Evolutionary conservation across 2,797 vertebrate genomes (phyloP), one percentile per base, ranked within the genome.

Genomic region (Hypotaenidia philippensis): DNA sequence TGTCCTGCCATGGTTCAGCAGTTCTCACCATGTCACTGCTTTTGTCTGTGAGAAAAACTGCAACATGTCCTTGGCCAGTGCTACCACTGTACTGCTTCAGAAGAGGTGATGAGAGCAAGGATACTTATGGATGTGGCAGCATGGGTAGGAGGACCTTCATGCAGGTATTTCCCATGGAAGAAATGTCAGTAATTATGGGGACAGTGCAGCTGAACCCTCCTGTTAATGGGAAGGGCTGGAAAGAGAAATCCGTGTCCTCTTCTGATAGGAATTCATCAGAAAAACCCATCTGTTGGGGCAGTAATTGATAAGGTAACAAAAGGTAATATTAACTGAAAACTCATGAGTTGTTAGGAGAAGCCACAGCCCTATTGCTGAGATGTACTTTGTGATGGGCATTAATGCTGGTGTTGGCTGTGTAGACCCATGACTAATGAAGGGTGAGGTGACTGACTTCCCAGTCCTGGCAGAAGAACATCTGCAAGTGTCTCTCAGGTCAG

Each of bases 81-180:
- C 32, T 55, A 23, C 34, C 31, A 15, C 55, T 57, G 52, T 0
- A 6, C 31, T 84, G 53, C 84, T 85, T 89, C 40, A 14, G 60
- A 75, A 45, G 70, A 69, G 55, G 3, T 14, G 20, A 7, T 0
- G 11, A 36, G n/a, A 80, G 26, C n/a, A 56, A 53, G 13, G 32
- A 5, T 13, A 5, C 29, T 3, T 44, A 23, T 34, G 31, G 47
- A 40, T 0, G 0, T n/a, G 34, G 23, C 27, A 9, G 14, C 0
- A 2, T 34, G 32, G 60, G 23, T 40, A 29, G 26, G 12, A 63
- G 6, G 32, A 3, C 6, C 34, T 47, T 70, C 57, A 45, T 7
- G 5, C 8, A 79, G 50, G 23, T 2, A 4, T 87, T 82, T 77
- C 17, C 26, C 20, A 3, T 45, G 36, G 47, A 20, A 76, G n/a